Conservation (phyloP, 2,113 vertebrate species). For the Cariama cristata region DNA sequence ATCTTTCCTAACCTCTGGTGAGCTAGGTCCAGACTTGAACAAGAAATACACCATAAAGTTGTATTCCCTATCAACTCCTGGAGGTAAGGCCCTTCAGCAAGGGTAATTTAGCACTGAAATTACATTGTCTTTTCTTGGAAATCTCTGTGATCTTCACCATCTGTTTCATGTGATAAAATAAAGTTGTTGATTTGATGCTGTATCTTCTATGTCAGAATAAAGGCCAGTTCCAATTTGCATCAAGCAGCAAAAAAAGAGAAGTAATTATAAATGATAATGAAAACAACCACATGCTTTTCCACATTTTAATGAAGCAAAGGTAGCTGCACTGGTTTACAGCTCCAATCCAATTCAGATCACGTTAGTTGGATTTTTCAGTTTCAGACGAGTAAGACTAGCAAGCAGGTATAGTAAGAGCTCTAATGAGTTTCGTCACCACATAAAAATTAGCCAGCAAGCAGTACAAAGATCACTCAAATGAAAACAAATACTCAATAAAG, state of each 20-base stretch:
- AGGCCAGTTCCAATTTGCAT: slow-evolving; percentile 45
- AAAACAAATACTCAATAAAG: slow-evolving; percentile 65
- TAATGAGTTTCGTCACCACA: slow-evolving; percentile 57
- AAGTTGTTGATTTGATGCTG: slow-evolving; percentile 44
- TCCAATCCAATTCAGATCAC: slow-evolving; percentile 50
- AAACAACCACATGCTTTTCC: slow-evolving; percentile 46
- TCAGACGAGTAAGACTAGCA: slow-evolving; percentile 6
- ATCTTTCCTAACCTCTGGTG: neutral
- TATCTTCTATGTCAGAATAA: slow-evolving; percentile 48
- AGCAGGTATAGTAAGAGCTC: slow-evolving; percentile 28
- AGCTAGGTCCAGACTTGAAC: neutral
- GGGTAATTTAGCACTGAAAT: slow-evolving; percentile 50
- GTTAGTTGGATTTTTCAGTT: slow-evolving; percentile 24
- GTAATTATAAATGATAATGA: slow-evolving; percentile 50
- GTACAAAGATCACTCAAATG: slow-evolving; percentile 59
- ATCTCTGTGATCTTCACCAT: slow-evolving; percentile 58
- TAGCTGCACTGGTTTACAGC: neutral
- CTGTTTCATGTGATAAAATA: slow-evolving; percentile 45
- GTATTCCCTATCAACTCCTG: neutral
- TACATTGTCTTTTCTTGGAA: slow-evolving; percentile 31
- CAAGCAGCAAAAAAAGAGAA: neutral
- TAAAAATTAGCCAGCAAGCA: slow-evolving; percentile 45
- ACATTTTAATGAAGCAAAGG: slow-evolving; percentile 41
- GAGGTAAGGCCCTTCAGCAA: neutral
- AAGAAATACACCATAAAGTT: neutral